Conservation (phyloP, 2,797 vertebrate genomes). For the Pithecia hirsuta region DNA sequence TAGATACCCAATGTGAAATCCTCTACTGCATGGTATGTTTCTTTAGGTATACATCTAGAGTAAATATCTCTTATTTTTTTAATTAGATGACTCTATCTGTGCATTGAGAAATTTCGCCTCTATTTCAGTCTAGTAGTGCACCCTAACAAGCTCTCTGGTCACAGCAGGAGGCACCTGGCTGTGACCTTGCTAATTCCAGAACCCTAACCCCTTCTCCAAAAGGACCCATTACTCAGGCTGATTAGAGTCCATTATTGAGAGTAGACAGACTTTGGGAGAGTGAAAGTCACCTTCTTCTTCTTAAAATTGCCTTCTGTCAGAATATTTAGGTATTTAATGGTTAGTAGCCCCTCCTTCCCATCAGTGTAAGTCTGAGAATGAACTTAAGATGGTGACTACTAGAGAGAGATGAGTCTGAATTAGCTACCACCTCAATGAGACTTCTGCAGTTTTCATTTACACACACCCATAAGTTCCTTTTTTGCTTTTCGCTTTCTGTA, state of each 20-base stretch:
- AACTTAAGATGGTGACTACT: not conserved
- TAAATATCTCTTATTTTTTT: not conserved
- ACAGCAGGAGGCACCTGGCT: rapidly evolving
- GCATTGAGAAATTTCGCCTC: not conserved
- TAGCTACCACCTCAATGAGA: not conserved
- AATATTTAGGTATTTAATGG: not conserved
- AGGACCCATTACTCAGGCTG: not conserved
- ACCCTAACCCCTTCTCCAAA: not conserved
- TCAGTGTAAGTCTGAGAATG: not conserved
- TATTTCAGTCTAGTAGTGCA: not conserved
- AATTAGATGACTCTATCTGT: not conserved
- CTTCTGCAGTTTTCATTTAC: not conserved
- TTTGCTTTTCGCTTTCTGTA: not conserved
- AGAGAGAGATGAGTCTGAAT: not conserved
- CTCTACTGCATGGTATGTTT: not conserved
- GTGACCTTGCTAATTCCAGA: not conserved
- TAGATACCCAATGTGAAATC: not conserved
- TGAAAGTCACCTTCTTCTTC: not conserved
- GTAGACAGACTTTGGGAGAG: not conserved
- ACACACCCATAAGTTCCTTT: not conserved
- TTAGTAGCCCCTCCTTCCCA: not conserved
- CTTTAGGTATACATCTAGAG: not conserved
- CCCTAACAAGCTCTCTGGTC: not conserved
- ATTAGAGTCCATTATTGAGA: not conserved
- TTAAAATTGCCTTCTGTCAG: not conserved